phyloP scores from a whole-genome alignment of 2,113 vertebrate genomes.

The Seriola dumerili region DNA sequence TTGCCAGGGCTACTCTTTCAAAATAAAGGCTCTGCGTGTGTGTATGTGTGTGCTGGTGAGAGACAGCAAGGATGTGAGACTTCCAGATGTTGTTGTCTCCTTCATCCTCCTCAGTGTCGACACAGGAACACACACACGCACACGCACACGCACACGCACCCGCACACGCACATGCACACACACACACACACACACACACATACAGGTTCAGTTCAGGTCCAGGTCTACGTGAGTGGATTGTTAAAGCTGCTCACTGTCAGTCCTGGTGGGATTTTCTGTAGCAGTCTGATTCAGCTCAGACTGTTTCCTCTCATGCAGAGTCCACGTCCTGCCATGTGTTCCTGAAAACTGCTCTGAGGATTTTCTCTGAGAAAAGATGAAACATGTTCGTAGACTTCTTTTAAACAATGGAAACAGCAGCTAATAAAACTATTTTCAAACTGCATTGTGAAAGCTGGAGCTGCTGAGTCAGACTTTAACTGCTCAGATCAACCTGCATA shows the following conservation, averaged over 20 bases:
- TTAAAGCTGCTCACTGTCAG: too few relatives aligned
- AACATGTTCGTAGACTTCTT: too few relatives aligned
- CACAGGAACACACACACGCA: conserved; percentile 20
- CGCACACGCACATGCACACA: conserved; percentile 1
- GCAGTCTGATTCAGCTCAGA: too few relatives aligned
- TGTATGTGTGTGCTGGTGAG: background rate
- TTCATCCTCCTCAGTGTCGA: background rate
- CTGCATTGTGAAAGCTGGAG: background rate
- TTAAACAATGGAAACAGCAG: too few relatives aligned
- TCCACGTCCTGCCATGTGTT: too few relatives aligned
- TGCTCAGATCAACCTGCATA: background rate
- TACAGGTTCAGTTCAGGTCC: too few relatives aligned
- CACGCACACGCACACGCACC: conserved; percentile 11
- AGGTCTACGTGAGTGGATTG: too few relatives aligned
- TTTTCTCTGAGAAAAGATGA: too few relatives aligned
- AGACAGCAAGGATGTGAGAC: conserved; percentile 19
- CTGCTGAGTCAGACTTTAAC: conserved; percentile 30
- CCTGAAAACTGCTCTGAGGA: too few relatives aligned
- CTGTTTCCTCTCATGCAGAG: too few relatives aligned
- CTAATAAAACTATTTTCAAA: too few relatives aligned
- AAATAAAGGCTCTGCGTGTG: conserved; percentile 36
- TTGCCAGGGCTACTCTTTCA: conserved; percentile 33
- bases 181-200: background rate
- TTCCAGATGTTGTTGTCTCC: conserved; percentile 18
- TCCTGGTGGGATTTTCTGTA: too few relatives aligned